Conservation (phyloP, 2,888 invertebrate genomes). For the Dugesia japonica region DNA sequence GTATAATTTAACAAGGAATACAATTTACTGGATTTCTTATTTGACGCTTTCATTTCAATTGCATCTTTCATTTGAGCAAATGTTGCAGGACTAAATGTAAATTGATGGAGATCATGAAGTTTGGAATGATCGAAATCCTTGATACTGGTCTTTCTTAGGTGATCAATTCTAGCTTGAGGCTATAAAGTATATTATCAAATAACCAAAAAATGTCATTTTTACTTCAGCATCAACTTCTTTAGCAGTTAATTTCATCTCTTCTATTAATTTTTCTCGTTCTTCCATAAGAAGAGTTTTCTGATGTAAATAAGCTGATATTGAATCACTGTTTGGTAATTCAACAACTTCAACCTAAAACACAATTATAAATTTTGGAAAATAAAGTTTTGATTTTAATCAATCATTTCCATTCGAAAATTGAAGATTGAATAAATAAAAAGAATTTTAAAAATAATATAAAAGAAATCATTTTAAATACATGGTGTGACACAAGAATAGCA, state of each 20-base stretch:
- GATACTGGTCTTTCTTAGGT: not conserved
- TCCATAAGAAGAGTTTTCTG: conserved; percentile 39
- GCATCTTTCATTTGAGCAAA: conserved; percentile 21
- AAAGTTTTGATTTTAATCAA: too few species aligned
- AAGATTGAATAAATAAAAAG: too few species aligned
- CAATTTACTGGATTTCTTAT: not conserved
- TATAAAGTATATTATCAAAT: not conserved
- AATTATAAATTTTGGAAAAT: too few species aligned
- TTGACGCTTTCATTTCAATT: not conserved
- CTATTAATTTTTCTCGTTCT: conserved; percentile 37
- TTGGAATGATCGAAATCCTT: not conserved
- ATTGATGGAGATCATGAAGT: not conserved
- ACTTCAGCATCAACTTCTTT: conserved; percentile 29
- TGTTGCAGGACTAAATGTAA: conserved; percentile 24
- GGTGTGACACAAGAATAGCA: too few species aligned
- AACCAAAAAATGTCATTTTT: too few species aligned
- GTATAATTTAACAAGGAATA: too few species aligned
- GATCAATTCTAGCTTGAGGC: conserved; percentile 25
- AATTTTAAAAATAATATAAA: too few species aligned
- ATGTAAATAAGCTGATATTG: conserved; percentile 38
- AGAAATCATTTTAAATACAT: too few species aligned
- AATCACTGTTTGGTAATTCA: conserved; percentile 37
- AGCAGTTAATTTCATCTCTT: conserved; percentile 36
- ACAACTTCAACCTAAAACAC: conserved; percentile 35
- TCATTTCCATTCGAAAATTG: too few species aligned